These are phyloP conservation scores for Poeciliopsis gracilis DNA, from an alignment of 2,797 vertebrate species.

Conservation along the genomic window DNA sequence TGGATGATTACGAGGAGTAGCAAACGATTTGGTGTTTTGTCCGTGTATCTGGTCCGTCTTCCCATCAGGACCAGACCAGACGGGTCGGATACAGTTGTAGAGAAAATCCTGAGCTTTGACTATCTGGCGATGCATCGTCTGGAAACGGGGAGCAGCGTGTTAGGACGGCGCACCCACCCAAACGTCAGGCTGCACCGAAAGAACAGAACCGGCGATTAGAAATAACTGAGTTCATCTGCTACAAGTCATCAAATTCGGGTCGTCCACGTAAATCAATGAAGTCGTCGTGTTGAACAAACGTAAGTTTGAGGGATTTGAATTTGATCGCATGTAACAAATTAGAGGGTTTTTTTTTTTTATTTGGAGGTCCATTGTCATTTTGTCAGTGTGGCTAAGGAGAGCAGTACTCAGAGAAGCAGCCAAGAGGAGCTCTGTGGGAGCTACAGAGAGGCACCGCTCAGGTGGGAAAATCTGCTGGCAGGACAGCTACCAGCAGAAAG, in stretches of 20 bases:
- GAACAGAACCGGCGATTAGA: too few species aligned
- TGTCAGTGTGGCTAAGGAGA: not conserved
- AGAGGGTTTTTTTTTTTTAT: too few species aligned
- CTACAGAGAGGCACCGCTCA: not conserved
- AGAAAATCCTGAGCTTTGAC: not conserved
- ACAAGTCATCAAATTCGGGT: too few species aligned
- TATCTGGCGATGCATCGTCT: not conserved
- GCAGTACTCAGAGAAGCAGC: not conserved
- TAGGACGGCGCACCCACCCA: not conserved
- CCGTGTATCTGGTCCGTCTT: too few species aligned
- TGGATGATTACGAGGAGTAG: too few species aligned
- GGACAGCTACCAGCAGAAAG: not conserved
- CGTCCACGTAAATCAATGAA: too few species aligned
- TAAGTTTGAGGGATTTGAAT: too few species aligned
- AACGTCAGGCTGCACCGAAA: not conserved
- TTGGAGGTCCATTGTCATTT: too few species aligned
- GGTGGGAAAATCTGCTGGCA: not conserved
- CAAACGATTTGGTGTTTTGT: too few species aligned
- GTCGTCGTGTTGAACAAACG: too few species aligned
- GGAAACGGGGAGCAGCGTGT: not conserved
- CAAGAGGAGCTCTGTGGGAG: not conserved
- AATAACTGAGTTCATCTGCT: too few species aligned
- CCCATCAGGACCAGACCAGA: not conserved
- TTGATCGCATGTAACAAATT: too few species aligned
- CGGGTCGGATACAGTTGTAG: not conserved